Conservation (phyloP, 1,140 invertebrate genomes). For the Lasaia peninsularis region DNA sequence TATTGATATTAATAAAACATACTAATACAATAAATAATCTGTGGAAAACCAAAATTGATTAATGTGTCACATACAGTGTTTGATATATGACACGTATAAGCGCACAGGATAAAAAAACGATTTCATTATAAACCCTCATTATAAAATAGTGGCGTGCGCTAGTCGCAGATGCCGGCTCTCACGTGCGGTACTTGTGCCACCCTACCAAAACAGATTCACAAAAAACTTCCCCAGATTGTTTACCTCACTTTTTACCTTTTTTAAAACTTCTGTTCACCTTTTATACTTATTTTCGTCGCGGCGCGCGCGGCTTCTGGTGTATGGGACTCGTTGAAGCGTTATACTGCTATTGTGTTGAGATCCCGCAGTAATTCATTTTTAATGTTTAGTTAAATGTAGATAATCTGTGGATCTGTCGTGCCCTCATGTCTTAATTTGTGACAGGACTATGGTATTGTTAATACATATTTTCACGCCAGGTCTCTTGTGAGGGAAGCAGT, state of each 20-base stretch:
- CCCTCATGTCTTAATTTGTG: slow-evolving; percentile 19
- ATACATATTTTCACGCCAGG: too few species aligned
- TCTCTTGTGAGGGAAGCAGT: too few species aligned
- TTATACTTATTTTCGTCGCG: slow-evolving; percentile 61
- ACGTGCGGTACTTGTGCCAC: slow-evolving; percentile 62
- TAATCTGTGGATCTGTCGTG: slow-evolving; percentile 41
- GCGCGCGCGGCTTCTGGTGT: slow-evolving; percentile 56
- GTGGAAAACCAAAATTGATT: background rate
- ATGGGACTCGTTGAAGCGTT: slow-evolving; percentile 55
- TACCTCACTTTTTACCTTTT: slow-evolving; percentile 74
- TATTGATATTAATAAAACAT: too few species aligned
- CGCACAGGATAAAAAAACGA: slow-evolving; percentile 5
- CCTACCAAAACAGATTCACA: slow-evolving; percentile 48
- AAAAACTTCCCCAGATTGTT: slow-evolving; percentile 69
- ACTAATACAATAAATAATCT: too few species aligned
- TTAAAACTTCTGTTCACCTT: slow-evolving; percentile 60
- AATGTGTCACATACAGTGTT: background rate
- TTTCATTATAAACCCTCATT: slow-evolving; percentile 18
- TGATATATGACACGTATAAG: background rate
- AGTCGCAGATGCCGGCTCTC: slow-evolving; percentile 40
- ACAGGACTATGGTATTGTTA: background rate
- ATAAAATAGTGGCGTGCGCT: slow-evolving; percentile 33
- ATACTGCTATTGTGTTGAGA: slow-evolving; percentile 50
- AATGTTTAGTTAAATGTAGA: slow-evolving; percentile 62
- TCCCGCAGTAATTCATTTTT: slow-evolving; percentile 58